These are phyloP conservation scores for Dermatemys mawii DNA, from an alignment of 2,113 vertebrate species.

Conservation along the genomic window DNA sequence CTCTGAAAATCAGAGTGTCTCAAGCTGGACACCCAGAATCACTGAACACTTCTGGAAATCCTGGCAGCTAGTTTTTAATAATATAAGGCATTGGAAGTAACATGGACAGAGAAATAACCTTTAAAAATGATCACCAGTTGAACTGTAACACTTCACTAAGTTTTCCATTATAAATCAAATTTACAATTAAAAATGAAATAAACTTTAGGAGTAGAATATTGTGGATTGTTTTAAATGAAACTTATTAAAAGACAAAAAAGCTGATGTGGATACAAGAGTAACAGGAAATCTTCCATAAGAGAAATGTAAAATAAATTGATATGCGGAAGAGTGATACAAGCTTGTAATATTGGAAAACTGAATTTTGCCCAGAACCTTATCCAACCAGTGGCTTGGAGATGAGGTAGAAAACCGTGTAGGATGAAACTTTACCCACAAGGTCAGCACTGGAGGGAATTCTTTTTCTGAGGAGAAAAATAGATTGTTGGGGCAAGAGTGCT, in stretches of 20 bases:
- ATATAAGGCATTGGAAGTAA: background rate
- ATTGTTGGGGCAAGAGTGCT: background rate
- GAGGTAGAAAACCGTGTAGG: background rate
- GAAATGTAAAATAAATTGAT: background rate
- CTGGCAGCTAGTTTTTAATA: background rate
- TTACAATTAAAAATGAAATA: background rate
- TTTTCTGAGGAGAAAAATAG: background rate
- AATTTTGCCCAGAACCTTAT: background rate
- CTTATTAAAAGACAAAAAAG: background rate
- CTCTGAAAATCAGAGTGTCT: background rate
- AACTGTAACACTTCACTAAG: background rate
- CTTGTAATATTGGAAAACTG: background rate
- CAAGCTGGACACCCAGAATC: background rate
- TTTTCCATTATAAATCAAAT: background rate
- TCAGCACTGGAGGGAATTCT: background rate
- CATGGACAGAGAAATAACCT: background rate
- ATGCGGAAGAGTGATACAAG: background rate
- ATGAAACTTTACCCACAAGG: background rate
- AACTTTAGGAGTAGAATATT: background rate
- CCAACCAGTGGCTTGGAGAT: background rate
- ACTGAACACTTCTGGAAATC: background rate
- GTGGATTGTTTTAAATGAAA: background rate
- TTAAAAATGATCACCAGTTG: background rate
- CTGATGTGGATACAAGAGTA: background rate
- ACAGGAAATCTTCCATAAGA: background rate